A percentile compares a stretch with the other conserved stretches of the same genome.
phyloP scores from a whole-genome alignment of 2,888 invertebrate species.

The Nowickia ferox region DNA sequence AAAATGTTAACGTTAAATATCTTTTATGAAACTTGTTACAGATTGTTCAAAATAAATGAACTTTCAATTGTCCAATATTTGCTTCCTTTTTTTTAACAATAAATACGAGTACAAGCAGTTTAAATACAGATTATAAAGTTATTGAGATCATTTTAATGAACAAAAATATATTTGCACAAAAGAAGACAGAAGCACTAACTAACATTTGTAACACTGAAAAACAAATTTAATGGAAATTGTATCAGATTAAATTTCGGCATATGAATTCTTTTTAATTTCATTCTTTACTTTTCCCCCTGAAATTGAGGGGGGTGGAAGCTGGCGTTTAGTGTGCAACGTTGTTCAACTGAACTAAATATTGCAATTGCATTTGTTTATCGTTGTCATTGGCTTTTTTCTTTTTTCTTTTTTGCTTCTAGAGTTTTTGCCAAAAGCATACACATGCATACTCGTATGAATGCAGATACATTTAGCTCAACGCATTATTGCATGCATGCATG shows the following conservation, averaged over 20 bases:
- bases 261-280: conserved; percentile 3
- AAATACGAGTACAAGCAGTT: conserved; percentile 10
- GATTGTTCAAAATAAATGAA: conserved; percentile 58
- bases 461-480: conserved; percentile 6
- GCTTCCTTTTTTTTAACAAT: conserved; percentile 34
- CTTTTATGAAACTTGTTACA: conserved; percentile 7
- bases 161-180: conserved; percentile 9
- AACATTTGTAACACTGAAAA: conserved; percentile 14
- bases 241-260: conserved; percentile 43
- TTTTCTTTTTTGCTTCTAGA: neutral
- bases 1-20: no score
- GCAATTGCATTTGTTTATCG: conserved; percentile 48
- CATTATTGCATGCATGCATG: conserved; percentile 19
- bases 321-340: neutral
- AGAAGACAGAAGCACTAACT: conserved; percentile 17
- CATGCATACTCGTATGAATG: neutral
- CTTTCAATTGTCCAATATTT: conserved; percentile 51
- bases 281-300: neutral
- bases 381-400: conserved; percentile 50
- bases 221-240: conserved; percentile 36
- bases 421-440: conserved; percentile 49
- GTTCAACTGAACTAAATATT: conserved; percentile 51
- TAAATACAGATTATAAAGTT: conserved; percentile 6
- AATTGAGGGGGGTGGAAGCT: conserved; percentile 10
- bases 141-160: conserved; percentile 13